Evolutionary conservation across 2,888 invertebrate genomes (phyloP).

Genomic region (Drosophila pullipes): DNA sequence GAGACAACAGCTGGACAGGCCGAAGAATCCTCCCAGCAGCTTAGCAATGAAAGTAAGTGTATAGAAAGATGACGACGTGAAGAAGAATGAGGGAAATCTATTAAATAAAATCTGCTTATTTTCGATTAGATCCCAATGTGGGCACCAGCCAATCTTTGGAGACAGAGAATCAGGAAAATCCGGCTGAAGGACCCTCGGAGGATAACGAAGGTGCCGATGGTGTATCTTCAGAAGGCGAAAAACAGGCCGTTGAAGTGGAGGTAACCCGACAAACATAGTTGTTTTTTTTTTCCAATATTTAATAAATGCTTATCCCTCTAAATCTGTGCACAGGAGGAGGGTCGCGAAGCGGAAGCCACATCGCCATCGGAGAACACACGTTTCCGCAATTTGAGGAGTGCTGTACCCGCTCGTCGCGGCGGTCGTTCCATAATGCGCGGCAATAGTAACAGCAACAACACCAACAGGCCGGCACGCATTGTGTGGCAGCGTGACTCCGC

Average conservation of each 20-base stretch:
- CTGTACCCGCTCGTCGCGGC: slow-evolving; percentile 82
- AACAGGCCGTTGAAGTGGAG: slow-evolving; percentile 86
- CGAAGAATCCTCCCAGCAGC: slow-evolving; percentile 75
- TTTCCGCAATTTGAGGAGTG: slow-evolving; percentile 82
- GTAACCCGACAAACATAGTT: slow-evolving; percentile 46
- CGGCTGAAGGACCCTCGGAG: slow-evolving; percentile 78
- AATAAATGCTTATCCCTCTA: background rate
- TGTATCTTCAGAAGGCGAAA: slow-evolving; percentile 89
- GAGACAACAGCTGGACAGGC: slow-evolving; percentile 80
- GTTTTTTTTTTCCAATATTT: background rate
- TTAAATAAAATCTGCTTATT: background rate
- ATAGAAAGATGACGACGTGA: background rate
- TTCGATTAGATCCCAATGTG: slow-evolving; percentile 79
- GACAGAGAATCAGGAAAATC: slow-evolving; percentile 83
- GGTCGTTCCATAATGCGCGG: slow-evolving; percentile 83
- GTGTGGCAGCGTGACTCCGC: slow-evolving; percentile 86
- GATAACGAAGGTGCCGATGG: slow-evolving; percentile 85
- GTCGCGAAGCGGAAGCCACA: slow-evolving; percentile 93
- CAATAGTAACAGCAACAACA: slow-evolving; percentile 42
- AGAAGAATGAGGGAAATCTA: background rate
- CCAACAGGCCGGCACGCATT: slow-evolving; percentile 87
- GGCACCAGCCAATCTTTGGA: slow-evolving; percentile 86
- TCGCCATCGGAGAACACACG: slow-evolving; percentile 88
- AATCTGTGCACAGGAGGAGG: slow-evolving; percentile 88
- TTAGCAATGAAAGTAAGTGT: slow-evolving; percentile 79